phyloP scores from a whole-genome alignment of 23 tunicate genomes.

The Styela clava region DNA sequence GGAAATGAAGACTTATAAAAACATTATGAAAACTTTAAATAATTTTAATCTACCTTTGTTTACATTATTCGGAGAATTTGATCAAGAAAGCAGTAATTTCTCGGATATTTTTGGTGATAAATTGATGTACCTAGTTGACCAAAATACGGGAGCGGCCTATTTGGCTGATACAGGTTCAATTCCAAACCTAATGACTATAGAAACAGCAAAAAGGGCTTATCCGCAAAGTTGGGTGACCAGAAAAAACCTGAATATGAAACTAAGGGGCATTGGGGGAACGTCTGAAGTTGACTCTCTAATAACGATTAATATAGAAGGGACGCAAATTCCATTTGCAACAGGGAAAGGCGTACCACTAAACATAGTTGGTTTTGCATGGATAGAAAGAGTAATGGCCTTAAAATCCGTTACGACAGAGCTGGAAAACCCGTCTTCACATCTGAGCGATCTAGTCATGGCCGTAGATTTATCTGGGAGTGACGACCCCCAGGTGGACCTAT shows the following conservation, averaged over 20 bases:
- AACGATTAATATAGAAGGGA: neutral
- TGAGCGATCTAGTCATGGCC: neutral
- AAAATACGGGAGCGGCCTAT: slow-evolving; percentile 1
- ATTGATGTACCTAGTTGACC: neutral
- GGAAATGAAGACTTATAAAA: neutral
- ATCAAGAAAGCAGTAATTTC: neutral
- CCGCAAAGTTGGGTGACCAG: neutral
- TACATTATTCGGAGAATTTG: no score
- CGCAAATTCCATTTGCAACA: neutral
- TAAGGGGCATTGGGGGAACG: neutral
- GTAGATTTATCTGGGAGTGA: no score
- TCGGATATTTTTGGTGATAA: neutral
- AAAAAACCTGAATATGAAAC: neutral
- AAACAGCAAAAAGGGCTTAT: neutral
- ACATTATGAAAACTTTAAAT: neutral
- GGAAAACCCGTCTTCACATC: neutral
- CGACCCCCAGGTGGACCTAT: neutral
- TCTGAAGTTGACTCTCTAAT: neutral
- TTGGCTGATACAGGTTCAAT: slow-evolving; percentile 33
- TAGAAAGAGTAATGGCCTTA: neutral
- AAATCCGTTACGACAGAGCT: neutral
- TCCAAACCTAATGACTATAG: slow-evolving; percentile 3
- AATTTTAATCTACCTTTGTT: neutral
- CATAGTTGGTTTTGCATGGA: neutral
- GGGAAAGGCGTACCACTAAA: neutral